Base-by-base conservation (phyloP, 92 coral and sea anemone species). In the Pocillopora grandis region DNA sequence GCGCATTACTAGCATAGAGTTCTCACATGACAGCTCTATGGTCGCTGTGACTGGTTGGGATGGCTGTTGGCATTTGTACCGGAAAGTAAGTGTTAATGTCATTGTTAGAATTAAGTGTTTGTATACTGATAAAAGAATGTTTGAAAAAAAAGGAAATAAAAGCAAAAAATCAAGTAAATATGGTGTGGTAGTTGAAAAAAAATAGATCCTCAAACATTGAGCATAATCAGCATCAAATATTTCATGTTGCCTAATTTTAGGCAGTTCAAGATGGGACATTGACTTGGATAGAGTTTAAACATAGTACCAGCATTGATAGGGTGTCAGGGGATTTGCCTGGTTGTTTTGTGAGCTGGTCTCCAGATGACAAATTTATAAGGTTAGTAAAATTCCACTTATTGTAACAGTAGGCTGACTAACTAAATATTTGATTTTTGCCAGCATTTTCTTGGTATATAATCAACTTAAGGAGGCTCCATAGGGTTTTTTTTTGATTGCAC, bases 1-100 rank as follows among this genome's bases (percentile, higher is more conserved):
- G 11, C 86, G 95, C 64, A 91, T 92, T 20, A 91, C 98, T 18
- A 86, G 93, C 71, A 85, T 91, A 71, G 88, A 81, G 49, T 94
- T 94, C 71, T 87, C 98, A 58, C 85, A 66, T 7, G 91, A 94
- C 84, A 92, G 92, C 67, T 37, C 58, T 48, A 87, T 88, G 72
- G 75, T 91, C 71, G 98, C 93, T 61, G 98, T 94, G 61, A 84
- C 90, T 69, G 88, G 95, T 76, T 94, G 98, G 98, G 98, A 94
- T 74, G 98, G 93, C 33, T 82, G 76, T 1, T 91, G 91, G 75
- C 90, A 91, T 63, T 63, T 74, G 60, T 94, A 89, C 76, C 82
- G 68, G 81, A 94, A 87, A 88, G 98, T 94, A 75, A 67, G 72
- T 12, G 57, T 27, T 27, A 27, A 27, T 27, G 31, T 42, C 52